Percentiles rank a stretch among this genome's conserved stretches.
Evolutionary conservation across 1,140 invertebrate genomes (phyloP).

Genomic region (Hylyphantes graminicola): DNA sequence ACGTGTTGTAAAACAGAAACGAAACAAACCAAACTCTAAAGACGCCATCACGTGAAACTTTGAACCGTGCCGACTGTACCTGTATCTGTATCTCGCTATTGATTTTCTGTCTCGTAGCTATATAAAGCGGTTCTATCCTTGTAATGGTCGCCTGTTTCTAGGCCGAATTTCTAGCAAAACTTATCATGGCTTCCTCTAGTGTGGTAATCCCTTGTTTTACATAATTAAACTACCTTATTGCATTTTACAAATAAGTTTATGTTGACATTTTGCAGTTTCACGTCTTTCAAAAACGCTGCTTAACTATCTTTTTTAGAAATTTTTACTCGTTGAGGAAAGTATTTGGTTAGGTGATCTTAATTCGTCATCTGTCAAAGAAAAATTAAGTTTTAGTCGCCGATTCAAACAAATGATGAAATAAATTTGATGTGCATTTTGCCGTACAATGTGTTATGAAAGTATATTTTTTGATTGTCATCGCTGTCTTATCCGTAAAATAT

Average conservation of each 20-base stretch:
- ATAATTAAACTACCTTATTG: neutral
- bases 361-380: conserved; percentile 19
- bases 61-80: neutral
- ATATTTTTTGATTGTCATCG: no score
- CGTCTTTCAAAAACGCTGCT: neutral
- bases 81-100: conserved; percentile 25
- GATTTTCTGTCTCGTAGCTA: conserved; percentile 33
- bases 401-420: no score
- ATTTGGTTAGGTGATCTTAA: neutral
- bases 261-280: neutral
- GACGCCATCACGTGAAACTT: no score
- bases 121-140: conserved; percentile 38
- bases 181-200: conserved; percentile 41
- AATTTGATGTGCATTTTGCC: no score
- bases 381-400: neutral
- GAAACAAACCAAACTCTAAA: no score
- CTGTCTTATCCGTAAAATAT: no score
- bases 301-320: neutral
- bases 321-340: neutral
- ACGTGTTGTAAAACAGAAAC: no score
- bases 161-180: conserved; percentile 21
- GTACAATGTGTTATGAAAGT: no score
- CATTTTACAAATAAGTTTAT: neutral
- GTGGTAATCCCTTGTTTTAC: conserved; percentile 20
- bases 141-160: conserved; percentile 37